Conservation (phyloP, 2,797 vertebrate species). For the Darevskia mixta region DNA sequence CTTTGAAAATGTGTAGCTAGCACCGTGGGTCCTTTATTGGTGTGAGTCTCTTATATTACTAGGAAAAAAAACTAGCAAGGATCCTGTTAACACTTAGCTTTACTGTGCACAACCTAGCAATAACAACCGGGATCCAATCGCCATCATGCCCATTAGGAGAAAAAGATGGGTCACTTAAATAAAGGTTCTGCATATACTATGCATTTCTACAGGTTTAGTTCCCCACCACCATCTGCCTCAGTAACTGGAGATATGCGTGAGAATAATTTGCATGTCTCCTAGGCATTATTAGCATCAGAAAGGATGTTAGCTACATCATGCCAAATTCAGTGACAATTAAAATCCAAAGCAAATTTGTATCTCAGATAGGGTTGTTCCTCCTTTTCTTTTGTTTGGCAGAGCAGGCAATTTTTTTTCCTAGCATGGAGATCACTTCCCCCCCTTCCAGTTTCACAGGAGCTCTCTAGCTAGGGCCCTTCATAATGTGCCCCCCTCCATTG, state of each 20-base stretch:
- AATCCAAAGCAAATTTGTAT: neutral
- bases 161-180: conserved; percentile 48
- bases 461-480: too few relatives aligned
- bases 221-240: neutral
- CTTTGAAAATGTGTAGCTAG: neutral
- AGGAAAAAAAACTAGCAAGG: conserved; percentile 4
- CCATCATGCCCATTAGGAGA: conserved; percentile 31
- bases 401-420: neutral
- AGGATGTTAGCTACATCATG: conserved; percentile 12
- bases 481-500: too few relatives aligned
- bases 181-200: conserved; percentile 35
- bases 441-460: too few relatives aligned
- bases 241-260: neutral
- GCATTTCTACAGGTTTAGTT: conserved; percentile 22
- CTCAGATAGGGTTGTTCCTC: neutral
- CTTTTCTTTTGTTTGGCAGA: neutral
- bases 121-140: conserved; percentile 23
- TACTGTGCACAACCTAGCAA: conserved; percentile 30
- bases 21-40: conserved; percentile 11
- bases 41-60: neutral
- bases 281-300: conserved; percentile 3
- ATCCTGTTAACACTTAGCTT: conserved; percentile 45
- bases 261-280: conserved; percentile 16
- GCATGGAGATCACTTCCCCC: neutral
- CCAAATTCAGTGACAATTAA: neutral